Percentiles rank a stretch among this genome's conserved stretches.
Evolutionary conservation across 1,140 invertebrate genomes (phyloP).

Genomic region (Antheraea pernyi): DNA sequence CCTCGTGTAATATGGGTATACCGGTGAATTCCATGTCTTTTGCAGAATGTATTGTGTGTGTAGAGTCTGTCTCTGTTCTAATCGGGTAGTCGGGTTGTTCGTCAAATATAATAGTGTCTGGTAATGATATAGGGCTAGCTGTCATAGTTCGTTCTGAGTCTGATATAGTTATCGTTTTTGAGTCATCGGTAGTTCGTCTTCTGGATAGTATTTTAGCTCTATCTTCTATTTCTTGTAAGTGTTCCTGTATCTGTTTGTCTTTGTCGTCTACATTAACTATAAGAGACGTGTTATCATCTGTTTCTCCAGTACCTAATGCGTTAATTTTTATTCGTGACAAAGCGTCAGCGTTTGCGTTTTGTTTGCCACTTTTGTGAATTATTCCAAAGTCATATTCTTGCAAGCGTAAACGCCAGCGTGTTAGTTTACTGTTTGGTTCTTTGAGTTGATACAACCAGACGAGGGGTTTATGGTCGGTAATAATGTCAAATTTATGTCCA

Average conservation of each 20-base stretch:
- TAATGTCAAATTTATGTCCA: too few relatives aligned
- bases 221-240: not conserved
- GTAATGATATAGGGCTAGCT: not conserved
- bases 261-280: conserved; percentile 14
- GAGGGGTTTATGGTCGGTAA: too few relatives aligned
- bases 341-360: conserved; percentile 21
- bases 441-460: too few relatives aligned
- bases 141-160: conserved; percentile 3
- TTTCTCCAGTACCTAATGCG: conserved; percentile 7
- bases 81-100: not conserved
- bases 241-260: not conserved
- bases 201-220: not conserved
- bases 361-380: too few relatives aligned
- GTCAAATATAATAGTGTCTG: not conserved
- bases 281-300: conserved; percentile 7
- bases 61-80: not conserved
- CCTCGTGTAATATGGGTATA: conserved; percentile 29
- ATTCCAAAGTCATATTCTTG: too few relatives aligned
- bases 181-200: not conserved
- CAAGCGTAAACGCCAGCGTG: too few relatives aligned
- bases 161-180: conserved; percentile 16
- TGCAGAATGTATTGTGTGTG: conserved; percentile 19
- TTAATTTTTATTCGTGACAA: conserved; percentile 23
- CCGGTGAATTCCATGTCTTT: conserved; percentile 22
- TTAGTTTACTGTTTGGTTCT: too few relatives aligned